phyloP scores from a whole-genome alignment of 1,140 invertebrate genomes.

The Eubasilissa regina region DNA sequence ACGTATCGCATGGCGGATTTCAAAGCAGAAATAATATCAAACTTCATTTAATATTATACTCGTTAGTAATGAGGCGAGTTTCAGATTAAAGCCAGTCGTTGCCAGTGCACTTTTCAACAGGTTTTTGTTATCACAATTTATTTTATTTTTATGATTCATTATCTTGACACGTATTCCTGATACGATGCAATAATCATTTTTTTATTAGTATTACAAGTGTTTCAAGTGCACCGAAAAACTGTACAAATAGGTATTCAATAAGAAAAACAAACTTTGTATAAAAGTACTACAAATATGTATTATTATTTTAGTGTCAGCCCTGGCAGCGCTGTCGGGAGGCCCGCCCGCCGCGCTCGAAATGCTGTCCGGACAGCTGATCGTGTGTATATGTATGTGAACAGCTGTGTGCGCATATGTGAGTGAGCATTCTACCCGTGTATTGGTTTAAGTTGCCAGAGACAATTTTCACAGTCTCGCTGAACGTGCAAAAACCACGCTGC shows the following conservation, averaged over 20 bases:
- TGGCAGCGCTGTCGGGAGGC: not conserved
- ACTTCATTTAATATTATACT: slow-evolving; percentile 15
- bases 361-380: slow-evolving; percentile 14
- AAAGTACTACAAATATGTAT: no score
- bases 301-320: slow-evolving; percentile 12
- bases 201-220: no score
- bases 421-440: not conserved
- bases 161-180: no score
- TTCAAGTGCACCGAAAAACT: no score
- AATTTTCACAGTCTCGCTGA: no score
- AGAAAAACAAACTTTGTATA: no score
- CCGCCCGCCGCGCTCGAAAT: slow-evolving; percentile 11
- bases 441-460: no score
- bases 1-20: slow-evolving; percentile 10
- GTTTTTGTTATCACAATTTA: not conserved
- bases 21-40: not conserved
- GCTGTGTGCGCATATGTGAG: not conserved
- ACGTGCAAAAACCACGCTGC: no score
- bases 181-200: no score
- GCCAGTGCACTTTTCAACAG: slow-evolving; percentile 9
- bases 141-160: not conserved
- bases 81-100: slow-evolving; percentile 8
- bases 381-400: slow-evolving; percentile 14
- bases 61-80: not conserved
- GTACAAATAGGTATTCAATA: no score